phyloP scores from a whole-genome alignment of 1,140 invertebrate genomes.

The Chrysomallon squamiferum region DNA sequence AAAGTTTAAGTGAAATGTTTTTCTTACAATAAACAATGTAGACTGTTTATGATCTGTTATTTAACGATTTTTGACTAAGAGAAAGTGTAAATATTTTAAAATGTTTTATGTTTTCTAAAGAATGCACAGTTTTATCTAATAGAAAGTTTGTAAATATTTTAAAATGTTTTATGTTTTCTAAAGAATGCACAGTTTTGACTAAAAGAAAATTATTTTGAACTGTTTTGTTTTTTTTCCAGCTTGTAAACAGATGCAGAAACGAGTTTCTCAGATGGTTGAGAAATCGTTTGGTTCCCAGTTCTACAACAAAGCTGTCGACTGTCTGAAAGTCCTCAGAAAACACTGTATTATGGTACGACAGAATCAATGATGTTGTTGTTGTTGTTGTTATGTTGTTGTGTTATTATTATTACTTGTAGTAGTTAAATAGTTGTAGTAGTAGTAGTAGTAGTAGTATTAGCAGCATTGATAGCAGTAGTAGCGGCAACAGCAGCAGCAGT shows the following conservation, averaged over 20 bases:
- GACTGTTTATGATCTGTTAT: too few relatives aligned
- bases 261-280: conserved; percentile 47
- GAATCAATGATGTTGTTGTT: neutral
- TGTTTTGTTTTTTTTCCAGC: conserved; percentile 34
- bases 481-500: too few relatives aligned
- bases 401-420: too few relatives aligned
- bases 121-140: neutral
- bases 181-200: neutral
- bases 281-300: conserved; percentile 57
- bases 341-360: conserved; percentile 47
- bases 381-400: too few relatives aligned
- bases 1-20: too few relatives aligned
- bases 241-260: conserved; percentile 55
- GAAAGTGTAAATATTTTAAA: conserved; percentile 1
- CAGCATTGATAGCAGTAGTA: too few relatives aligned
- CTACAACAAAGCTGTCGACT: conserved; percentile 56
- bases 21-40: too few relatives aligned
- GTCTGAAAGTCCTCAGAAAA: conserved; percentile 46
- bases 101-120: neutral
- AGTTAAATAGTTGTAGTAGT: too few relatives aligned
- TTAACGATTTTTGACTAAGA: too few relatives aligned
- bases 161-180: neutral
- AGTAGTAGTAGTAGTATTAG: too few relatives aligned
- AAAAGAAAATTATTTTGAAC: neutral
- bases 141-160: conserved; percentile 1